Evolutionary conservation across 1,140 invertebrate species (phyloP), one percentile per base, ranked within the genome.

Genomic region (Drosophila insularis): DNA sequence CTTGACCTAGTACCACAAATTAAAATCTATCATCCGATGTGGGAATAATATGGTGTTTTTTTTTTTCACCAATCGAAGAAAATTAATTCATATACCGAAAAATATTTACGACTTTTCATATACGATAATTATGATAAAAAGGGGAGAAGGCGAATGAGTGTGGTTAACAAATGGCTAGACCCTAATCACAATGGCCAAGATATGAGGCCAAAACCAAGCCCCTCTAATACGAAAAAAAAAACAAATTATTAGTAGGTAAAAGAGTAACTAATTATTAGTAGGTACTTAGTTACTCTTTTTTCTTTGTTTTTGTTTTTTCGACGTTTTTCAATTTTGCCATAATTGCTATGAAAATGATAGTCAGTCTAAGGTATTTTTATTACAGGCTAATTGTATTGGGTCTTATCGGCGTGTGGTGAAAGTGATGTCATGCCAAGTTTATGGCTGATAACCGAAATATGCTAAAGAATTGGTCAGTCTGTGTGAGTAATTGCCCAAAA

Each of bases 341-440:
- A 17, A 8, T 46, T 46, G 43, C 43, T 2, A 13, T 37, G 35
- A 13, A 17, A 19, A 46, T 68, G 67, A 71, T 78, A 78, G 76
- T 79, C 78, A 66, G 77, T 64, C 75, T 70, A 67, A 59, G 79
- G 84, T 82, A 87, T 87, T 89, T 89, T 82, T 75, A 70, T 72
- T 78, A 64, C 75, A 58, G 46, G 54, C 75, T 70, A 86, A 86
- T 87, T 78, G 68, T 68, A 27, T 21, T 50, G 8, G 19, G 75
- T 58, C 82, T 87, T 82, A 89, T 85, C 78, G 76, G 63, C 67
- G 67, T 60, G 70, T 64, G 62, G 71, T 70, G 77, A 81, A 80
- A 78, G 81, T 89, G 85, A 89, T 90, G 85, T 89, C 84, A 89
- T 68, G 64, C 31, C 17, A 60, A 23, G 37, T 53, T 37, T 53